phyloP scores from a whole-genome alignment of 2,113 vertebrate genomes.

The Megatriorchis doriae region DNA sequence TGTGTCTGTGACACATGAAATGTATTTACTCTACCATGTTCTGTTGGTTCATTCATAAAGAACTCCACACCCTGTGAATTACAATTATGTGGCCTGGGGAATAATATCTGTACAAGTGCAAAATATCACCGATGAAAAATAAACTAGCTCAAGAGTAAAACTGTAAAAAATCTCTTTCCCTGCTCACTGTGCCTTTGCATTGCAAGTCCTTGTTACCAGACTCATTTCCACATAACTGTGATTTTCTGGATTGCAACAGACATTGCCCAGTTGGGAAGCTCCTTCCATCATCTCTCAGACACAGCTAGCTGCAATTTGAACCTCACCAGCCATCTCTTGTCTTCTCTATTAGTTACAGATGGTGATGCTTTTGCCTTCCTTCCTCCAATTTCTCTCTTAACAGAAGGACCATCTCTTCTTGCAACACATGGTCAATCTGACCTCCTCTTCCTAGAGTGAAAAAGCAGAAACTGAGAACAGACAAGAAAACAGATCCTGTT shows the following conservation, averaged over 20 bases:
- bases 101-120: background rate
- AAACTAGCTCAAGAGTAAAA: background rate
- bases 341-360: background rate
- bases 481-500: background rate
- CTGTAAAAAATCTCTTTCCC: background rate
- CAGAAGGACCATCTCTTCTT: fast-evolving
- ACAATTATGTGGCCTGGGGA: background rate
- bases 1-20: background rate
- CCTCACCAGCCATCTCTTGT: background rate
- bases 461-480: background rate
- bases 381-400: background rate
- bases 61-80: background rate
- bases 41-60: background rate
- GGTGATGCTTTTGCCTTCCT: background rate
- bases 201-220: background rate
- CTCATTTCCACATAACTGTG: background rate
- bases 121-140: background rate
- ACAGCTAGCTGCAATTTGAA: background rate
- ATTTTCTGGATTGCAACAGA: background rate
- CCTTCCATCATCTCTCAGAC: background rate
- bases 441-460: background rate
- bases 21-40: background rate
- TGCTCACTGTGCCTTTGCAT: background rate
- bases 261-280: background rate
- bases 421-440: background rate